phyloP scores from a whole-genome alignment of 1,140 invertebrate genomes.

The Gryon sp. region DNA sequence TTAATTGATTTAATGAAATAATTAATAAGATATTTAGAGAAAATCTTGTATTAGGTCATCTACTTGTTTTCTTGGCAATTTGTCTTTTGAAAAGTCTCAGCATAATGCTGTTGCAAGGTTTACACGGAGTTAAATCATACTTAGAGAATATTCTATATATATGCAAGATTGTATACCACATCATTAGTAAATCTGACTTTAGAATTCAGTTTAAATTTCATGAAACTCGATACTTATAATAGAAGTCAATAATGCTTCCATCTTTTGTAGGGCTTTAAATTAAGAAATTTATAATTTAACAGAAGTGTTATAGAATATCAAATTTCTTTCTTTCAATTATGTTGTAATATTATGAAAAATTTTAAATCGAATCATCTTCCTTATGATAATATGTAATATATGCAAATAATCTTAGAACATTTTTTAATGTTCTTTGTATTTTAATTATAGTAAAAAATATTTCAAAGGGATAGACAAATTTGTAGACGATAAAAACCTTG shows the following conservation, averaged over 20 bases:
- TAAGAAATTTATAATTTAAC: too few species aligned
- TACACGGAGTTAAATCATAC: background rate
- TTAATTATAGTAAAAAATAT: too few species aligned
- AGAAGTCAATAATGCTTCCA: background rate
- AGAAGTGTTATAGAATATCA: too few species aligned
- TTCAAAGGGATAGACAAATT: too few species aligned
- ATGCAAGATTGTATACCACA: background rate
- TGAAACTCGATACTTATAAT: background rate
- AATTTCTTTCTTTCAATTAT: too few species aligned
- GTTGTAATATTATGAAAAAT: too few species aligned
- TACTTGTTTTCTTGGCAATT: background rate
- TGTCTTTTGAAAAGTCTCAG: background rate
- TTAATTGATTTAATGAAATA: background rate
- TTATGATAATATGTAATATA: too few species aligned
- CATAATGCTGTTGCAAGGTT: background rate
- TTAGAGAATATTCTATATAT: slow-evolving; percentile 5
- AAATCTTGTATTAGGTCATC: background rate
- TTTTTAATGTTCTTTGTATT: too few species aligned
- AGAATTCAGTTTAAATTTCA: background rate
- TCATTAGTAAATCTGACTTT: slow-evolving; percentile 13
- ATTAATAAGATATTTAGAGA: background rate
- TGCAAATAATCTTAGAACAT: too few species aligned
- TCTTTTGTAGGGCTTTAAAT: too few species aligned
- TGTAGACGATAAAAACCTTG: too few species aligned
- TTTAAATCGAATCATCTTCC: too few species aligned